Evolutionary conservation across 1,140 invertebrate genomes (phyloP).

Genomic region (Ostrea edulis): DNA sequence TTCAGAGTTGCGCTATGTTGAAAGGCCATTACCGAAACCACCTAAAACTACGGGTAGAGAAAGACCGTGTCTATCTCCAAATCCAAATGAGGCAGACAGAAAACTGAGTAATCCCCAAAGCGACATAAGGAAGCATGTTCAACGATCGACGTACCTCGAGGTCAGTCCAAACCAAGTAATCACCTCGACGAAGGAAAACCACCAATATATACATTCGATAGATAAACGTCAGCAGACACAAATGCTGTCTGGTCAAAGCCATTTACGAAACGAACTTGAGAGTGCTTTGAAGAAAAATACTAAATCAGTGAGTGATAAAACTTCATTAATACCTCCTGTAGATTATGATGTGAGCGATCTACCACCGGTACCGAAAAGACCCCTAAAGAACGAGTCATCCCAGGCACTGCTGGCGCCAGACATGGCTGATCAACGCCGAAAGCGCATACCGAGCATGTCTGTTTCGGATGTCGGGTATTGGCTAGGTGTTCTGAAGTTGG

Average conservation of each 20-base stretch:
- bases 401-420: neutral
- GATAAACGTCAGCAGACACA: neutral
- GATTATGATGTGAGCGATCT: neutral
- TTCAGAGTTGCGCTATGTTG: neutral
- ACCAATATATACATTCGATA: neutral
- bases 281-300: neutral
- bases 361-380: neutral
- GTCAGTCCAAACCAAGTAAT: neutral
- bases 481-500: neutral
- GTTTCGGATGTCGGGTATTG: constrained; percentile 3
- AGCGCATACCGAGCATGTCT: neutral
- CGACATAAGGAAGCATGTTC: neutral
- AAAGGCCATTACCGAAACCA: neutral
- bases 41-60: neutral
- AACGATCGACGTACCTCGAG: neutral
- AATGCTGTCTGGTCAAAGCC: neutral
- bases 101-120: neutral
- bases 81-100: neutral
- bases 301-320: neutral
- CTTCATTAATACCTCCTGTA: neutral
- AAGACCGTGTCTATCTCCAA: neutral
- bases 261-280: neutral
- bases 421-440: neutral
- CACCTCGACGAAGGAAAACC: neutral
- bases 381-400: neutral